Base-by-base conservation (phyloP, 2,113 vertebrate genomes). In the Pachyramphus minor region DNA sequence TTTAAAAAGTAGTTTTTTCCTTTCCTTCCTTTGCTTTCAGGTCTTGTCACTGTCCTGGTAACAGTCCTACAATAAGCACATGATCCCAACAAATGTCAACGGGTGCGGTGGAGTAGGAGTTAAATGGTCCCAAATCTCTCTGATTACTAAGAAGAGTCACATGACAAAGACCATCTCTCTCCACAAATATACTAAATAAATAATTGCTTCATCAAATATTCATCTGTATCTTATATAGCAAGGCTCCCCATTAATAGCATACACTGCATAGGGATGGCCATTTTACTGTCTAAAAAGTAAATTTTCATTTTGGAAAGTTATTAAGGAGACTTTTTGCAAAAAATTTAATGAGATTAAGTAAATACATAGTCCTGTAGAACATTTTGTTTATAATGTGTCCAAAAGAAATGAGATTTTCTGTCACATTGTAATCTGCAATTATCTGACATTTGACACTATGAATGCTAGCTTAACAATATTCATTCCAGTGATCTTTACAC, bases 141-240 rank as follows among this genome's bases (percentile, higher is more conserved):
- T 73, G 58, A 76, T 89, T 63, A 79, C 45, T 77, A 85, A 74
- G 53, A 87, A 63, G 15, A 78, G 37, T 49, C 58, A 50, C 30
- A 52, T 69, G 22, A 64, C 87, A 72, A 90, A 75, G 24, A 27
- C 13, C 58, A 14, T n/a, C 30, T 83, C n/a, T 88, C 63, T 84
- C 67, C 74, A 56, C 13, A 88, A 42, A 77, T 80, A 47, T 1
- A 6, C 39, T 91, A 64, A 95, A 94, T 90, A 93, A 96, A 71
- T 90, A 93, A 93, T 8, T 39, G n/a, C 50, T 67, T 87, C 50
- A 90, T 95, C 66, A 94, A 95, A 84, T 94, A 93, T 94, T 97
- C 17, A 95, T 79, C 91, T 85, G 1, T 73, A 50, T 56, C 45
- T 93, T 80, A 63, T 7, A 69, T 60, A 85, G 87, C 63, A 91